Base-by-base conservation (phyloP, 2,888 invertebrate species). In the Colostygia pectinataria region DNA sequence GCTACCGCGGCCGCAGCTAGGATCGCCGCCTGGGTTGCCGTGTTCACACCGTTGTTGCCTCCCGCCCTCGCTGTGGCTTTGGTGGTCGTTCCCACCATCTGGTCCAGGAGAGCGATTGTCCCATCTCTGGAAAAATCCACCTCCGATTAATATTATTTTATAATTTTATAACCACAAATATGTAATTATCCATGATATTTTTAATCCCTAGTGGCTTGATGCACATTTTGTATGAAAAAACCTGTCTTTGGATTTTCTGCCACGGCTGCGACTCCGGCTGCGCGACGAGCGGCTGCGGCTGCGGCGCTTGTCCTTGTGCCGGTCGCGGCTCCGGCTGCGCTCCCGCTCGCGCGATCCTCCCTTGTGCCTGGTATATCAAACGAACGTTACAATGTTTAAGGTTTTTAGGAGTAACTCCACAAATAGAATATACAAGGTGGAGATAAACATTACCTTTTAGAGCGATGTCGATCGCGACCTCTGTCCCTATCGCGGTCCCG, bases 1-100 rank as follows among this genome's bases (percentile, higher is more conserved):
- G 92, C 92, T 2, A 92, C 92, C 24, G 92, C 92, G 1, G 92
- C 91, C 3, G 92, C 91, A 4, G 91, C 91, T 0, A 91, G 80
- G 37, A 91, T 91, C 31, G 92, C 92, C 0, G 92, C 92, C 15
- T 92, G 91, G 1, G 91, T 88, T 40, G 91, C 91, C 0, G 88
- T 82, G 63, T 83, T 74, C 71, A 91, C 69, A 47, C 87, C 68
- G 53, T 84, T 73, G 69, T 77, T 69, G 58, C 79, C 65, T 57
- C 80, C 74, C 49, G 75, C 72, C 20, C 90, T 74, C 37, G 89
- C 77, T 0, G 86, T 90, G 1, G 86, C 86, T 57, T 90, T 90
- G 0, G 91, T 91, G 0, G 90, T 90, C 0, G 91, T 91, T 47
- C 91, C 91, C 63, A 91, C 90, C 91, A 91, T 91, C 65, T 90